A percentile compares a stretch with the other conserved stretches of the same genome.
Conservation (phyloP, 2,888 invertebrate genomes). For the Nesidiocoris tenuis region DNA sequence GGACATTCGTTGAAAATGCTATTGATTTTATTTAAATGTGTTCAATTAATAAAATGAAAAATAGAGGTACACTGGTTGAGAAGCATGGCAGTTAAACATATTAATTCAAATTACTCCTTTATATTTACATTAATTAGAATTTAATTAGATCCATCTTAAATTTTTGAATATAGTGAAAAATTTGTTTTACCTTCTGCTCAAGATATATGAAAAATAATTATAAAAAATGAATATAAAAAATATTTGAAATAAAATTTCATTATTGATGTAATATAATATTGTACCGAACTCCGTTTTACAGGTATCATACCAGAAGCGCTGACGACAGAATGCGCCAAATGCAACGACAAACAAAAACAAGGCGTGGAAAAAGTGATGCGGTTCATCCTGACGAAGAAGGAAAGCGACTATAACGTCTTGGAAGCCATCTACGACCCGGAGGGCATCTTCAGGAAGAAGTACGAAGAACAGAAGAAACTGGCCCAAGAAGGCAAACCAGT, state of each 20-base stretch:
- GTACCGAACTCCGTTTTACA: too few species aligned
- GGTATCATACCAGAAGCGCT: neutral
- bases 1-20: too few species aligned
- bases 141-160: too few species aligned
- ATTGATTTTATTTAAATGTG: too few species aligned
- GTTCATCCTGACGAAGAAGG: slow-evolving; percentile 66
- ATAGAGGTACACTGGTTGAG: too few species aligned
- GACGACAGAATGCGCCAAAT: neutral
- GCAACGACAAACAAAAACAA: neutral
- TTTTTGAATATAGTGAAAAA: too few species aligned
- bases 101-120: too few species aligned
- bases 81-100: too few species aligned
- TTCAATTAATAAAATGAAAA: neutral
- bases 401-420: slow-evolving; percentile 64
- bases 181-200: too few species aligned
- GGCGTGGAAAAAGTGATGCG: slow-evolving; percentile 54
- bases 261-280: neutral
- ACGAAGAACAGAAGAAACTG: slow-evolving; percentile 21
- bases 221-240: neutral
- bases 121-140: too few species aligned
- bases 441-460: slow-evolving; percentile 61
- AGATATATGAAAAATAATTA: too few species aligned
- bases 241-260: neutral
- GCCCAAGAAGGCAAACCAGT: slow-evolving; percentile 22
- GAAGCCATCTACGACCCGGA: slow-evolving; percentile 69